Conservation (phyloP, 2,113 vertebrate genomes). For the Sander vitreus region DNA sequence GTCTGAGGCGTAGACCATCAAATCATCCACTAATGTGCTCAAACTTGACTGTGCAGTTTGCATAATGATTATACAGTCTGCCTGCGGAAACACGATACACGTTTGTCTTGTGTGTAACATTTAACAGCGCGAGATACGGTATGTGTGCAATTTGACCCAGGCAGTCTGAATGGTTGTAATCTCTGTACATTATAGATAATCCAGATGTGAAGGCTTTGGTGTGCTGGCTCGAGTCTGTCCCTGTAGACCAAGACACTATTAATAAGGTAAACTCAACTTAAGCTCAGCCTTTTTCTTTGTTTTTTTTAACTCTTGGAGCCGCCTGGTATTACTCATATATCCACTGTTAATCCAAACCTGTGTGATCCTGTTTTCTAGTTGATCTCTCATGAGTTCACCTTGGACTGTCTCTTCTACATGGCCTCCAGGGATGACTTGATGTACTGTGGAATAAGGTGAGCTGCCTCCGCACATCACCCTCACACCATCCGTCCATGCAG, state of each 20-base stretch:
- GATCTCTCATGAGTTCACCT: constrained; percentile 86
- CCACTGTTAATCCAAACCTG: constrained; percentile 23
- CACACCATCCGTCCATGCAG: constrained; percentile 12
- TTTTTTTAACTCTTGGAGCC: neutral
- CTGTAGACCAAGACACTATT: constrained; percentile 81
- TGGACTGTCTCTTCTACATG: constrained; percentile 84
- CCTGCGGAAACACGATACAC: neutral
- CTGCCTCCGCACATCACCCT: constrained; percentile 17
- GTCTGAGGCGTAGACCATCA: constrained; percentile 32
- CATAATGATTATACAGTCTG: constrained; percentile 44
- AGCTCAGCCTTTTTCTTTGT: neutral
- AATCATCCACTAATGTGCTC: constrained; percentile 39
- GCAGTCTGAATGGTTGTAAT: neutral
- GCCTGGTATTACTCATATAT: constrained; percentile 15
- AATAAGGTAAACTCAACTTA: constrained; percentile 65
- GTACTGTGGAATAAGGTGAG: constrained; percentile 87
- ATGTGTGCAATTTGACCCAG: neutral
- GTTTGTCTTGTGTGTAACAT: constrained; percentile 12
- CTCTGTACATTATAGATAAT: constrained; percentile 46
- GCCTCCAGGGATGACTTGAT: constrained; percentile 89
- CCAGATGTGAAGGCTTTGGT: constrained; percentile 72
- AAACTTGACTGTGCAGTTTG: constrained; percentile 46
- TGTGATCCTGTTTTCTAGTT: constrained; percentile 78
- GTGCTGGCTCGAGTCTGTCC: constrained; percentile 80
- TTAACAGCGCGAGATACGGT: neutral